A percentile compares a stretch with the other conserved stretches of the same genome.
These are phyloP conservation scores for Anoplolepis gracilipes DNA, from an alignment of 1,140 invertebrate species.

Conservation along the genomic window DNA sequence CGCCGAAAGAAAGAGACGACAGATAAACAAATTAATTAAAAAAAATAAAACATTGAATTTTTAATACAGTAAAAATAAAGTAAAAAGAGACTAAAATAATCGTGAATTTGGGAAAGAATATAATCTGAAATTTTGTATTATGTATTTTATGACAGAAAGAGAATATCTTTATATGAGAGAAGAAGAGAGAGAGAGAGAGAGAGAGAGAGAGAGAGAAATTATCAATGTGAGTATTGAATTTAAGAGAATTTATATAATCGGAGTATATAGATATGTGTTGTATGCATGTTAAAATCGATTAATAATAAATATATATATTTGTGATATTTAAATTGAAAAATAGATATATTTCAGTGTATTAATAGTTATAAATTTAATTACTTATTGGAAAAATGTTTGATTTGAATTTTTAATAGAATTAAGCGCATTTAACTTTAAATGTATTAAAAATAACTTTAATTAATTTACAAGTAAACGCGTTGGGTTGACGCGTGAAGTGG, in stretches of 20 bases:
- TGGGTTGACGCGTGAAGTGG: slow-evolving; percentile 1
- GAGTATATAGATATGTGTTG: background rate
- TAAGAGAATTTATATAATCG: background rate
- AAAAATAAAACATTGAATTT: background rate
- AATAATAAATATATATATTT: background rate
- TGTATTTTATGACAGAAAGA: background rate
- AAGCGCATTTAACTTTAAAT: background rate
- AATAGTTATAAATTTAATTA: background rate
- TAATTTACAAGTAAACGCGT: background rate
- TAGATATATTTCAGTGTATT: background rate
- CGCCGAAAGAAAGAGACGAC: too few relatives aligned
- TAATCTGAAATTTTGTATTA: background rate
- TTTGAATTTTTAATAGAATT: background rate
- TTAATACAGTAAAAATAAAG: background rate
- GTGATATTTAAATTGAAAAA: background rate
- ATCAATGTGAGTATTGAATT: background rate
- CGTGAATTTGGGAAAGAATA: background rate
- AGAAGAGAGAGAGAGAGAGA: background rate
- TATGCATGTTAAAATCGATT: background rate
- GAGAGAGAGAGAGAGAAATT: background rate
- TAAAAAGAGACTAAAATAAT: background rate
- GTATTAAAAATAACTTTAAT: background rate
- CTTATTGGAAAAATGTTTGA: background rate
- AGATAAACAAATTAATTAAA: background rate
- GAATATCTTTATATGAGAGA: background rate